A percentile compares a stretch with the other conserved stretches of the same genome.
Conservation (phyloP, 2,888 invertebrate genomes). For the Bellardia bayeri region DNA sequence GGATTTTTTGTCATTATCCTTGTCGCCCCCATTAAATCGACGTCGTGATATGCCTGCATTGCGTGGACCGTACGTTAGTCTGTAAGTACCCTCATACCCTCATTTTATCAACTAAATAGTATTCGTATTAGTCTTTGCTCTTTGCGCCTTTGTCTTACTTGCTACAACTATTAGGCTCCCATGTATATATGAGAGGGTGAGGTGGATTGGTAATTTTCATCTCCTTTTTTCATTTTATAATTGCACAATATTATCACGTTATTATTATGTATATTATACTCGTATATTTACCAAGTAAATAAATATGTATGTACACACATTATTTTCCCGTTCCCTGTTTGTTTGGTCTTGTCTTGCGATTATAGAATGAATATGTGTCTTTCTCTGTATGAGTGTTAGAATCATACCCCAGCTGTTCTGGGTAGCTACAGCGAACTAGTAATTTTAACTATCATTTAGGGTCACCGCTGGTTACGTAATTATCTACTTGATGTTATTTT, state of each 20-base stretch:
- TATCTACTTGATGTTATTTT: too few species aligned
- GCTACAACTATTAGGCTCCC: background rate
- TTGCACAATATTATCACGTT: slow-evolving; percentile 21
- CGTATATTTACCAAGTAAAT: slow-evolving; percentile 1
- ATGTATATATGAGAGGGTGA: background rate
- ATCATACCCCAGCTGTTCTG: too few species aligned
- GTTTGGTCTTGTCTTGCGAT: slow-evolving; percentile 22
- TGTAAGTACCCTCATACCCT: slow-evolving; percentile 81
- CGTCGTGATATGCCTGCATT: slow-evolving; percentile 84
- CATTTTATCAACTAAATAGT: background rate
- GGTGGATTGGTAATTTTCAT: background rate
- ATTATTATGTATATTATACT: slow-evolving; percentile 7
- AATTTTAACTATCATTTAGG: too few species aligned
- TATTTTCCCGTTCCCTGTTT: slow-evolving; percentile 59
- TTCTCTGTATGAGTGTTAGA: background rate
- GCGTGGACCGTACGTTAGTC: slow-evolving; percentile 83
- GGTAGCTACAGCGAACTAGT: too few species aligned
- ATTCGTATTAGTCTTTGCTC: slow-evolving; percentile 1
- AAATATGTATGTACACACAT: too few species aligned
- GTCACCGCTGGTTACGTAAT: too few species aligned
- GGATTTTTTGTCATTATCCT: slow-evolving; percentile 83
- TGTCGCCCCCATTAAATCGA: slow-evolving; percentile 84
- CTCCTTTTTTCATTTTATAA: slow-evolving; percentile 19
- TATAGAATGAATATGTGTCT: background rate
- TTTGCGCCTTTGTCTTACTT: slow-evolving; percentile 13